A percentile compares a stretch with the other conserved stretches of the same genome.
These are phyloP conservation scores for Gastrophryne carolinensis DNA, from an alignment of 2,797 vertebrate species.

Conservation along the genomic window DNA sequence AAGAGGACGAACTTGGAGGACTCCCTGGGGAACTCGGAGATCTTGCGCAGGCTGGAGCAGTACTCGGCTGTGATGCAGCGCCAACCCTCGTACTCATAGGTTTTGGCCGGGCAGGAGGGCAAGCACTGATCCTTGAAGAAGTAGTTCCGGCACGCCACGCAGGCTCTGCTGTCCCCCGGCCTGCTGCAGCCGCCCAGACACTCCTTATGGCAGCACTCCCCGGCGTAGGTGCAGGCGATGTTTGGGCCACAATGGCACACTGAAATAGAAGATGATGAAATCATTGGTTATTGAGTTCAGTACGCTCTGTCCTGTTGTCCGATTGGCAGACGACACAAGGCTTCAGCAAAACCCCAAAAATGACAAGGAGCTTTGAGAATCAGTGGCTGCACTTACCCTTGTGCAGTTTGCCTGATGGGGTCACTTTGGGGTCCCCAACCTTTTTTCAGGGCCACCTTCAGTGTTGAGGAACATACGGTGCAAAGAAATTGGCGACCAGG, in stretches of 20 bases:
- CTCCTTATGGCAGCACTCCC: slow-evolving; percentile 69
- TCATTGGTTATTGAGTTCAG: background rate
- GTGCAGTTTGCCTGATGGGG: too few relatives aligned
- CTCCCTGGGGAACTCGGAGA: slow-evolving; percentile 60
- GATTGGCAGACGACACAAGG: too few relatives aligned
- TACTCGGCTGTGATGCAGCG: slow-evolving; percentile 69
- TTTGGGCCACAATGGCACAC: slow-evolving; percentile 64
- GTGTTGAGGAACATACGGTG: too few relatives aligned
- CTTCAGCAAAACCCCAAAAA: too few relatives aligned
- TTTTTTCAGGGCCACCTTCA: too few relatives aligned
- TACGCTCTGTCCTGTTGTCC: too few relatives aligned
- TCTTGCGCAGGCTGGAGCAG: slow-evolving; percentile 70
- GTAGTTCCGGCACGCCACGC: slow-evolving; percentile 72
- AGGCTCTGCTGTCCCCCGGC: slow-evolving; percentile 61
- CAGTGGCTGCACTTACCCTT: too few relatives aligned
- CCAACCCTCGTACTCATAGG: slow-evolving; percentile 74
- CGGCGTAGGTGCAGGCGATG: slow-evolving; percentile 56
- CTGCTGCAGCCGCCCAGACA: slow-evolving; percentile 71
- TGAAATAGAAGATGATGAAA: slow-evolving; percentile 36
- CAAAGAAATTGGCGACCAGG: too few relatives aligned
- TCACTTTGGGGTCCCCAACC: too few relatives aligned
- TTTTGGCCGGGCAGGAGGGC: slow-evolving; percentile 65
- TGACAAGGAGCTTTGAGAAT: too few relatives aligned
- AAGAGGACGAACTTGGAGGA: slow-evolving; percentile 72
- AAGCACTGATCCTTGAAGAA: slow-evolving; percentile 69